Conservation (phyloP, 1,140 invertebrate species). For the Zaprionus nigranus region DNA sequence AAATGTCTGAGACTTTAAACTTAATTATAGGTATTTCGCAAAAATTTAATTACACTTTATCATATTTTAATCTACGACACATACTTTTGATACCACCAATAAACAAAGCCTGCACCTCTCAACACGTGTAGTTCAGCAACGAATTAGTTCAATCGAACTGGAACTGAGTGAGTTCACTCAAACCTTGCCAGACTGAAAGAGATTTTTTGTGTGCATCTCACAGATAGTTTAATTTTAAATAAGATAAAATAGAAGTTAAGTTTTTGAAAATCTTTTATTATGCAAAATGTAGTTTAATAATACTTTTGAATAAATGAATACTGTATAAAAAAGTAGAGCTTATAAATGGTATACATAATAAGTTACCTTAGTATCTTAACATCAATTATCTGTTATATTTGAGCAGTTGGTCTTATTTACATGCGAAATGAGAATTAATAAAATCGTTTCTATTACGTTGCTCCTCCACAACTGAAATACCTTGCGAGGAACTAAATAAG, state of each 20-base stretch:
- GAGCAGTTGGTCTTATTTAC: not conserved
- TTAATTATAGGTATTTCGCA: not conserved
- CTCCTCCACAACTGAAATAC: slow-evolving; percentile 30
- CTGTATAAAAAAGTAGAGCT: not conserved
- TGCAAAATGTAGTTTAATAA: not conserved
- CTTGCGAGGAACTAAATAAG: slow-evolving; percentile 26
- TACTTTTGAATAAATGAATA: not conserved
- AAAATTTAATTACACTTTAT: not conserved
- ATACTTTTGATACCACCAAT: slow-evolving; percentile 10
- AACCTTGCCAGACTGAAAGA: not conserved
- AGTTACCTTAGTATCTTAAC: not conserved
- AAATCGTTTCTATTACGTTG: slow-evolving; percentile 62
- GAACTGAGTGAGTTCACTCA: not conserved
- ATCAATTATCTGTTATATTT: not conserved
- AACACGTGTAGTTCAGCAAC: slow-evolving; percentile 41
- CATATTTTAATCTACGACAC: not conserved
- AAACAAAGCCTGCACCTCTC: slow-evolving; percentile 20
- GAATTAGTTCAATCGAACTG: slow-evolving; percentile 20
- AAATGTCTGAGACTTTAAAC: not conserved
- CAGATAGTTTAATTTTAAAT: not conserved
- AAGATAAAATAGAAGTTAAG: too few relatives aligned
- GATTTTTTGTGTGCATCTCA: too few relatives aligned
- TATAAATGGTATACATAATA: not conserved
- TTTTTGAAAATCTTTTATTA: not conserved
- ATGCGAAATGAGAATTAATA: slow-evolving; percentile 65